A percentile compares a stretch with the other conserved stretches of the same genome.
phyloP scores from a whole-genome alignment of 2,888 invertebrate species.

The Helicoverpa assulta region DNA sequence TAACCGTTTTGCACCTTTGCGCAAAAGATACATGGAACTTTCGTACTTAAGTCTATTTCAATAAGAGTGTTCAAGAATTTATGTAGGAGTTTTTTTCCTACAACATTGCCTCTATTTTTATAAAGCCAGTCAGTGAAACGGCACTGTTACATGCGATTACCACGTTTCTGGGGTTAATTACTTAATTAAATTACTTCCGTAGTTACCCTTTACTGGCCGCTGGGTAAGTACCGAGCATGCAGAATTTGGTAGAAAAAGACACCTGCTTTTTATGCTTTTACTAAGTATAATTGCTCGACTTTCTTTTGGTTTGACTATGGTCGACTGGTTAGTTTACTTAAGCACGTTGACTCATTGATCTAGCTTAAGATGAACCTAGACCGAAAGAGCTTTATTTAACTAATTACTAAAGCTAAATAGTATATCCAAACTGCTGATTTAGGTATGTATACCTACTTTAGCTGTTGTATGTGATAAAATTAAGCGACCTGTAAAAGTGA shows the following conservation, averaged over 20 bases:
- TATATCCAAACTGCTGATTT: too few relatives aligned
- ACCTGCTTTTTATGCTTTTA: slow-evolving; percentile 19
- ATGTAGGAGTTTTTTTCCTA: slow-evolving; percentile 28
- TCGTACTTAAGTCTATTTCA: slow-evolving; percentile 43
- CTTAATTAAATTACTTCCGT: slow-evolving; percentile 79
- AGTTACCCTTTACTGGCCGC: slow-evolving; percentile 64
- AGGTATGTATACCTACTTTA: too few relatives aligned
- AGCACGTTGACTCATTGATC: neutral
- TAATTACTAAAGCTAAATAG: too few relatives aligned
- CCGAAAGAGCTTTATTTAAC: too few relatives aligned
- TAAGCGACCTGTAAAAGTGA: too few relatives aligned
- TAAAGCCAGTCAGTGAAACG: slow-evolving; percentile 69
- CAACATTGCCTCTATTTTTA: slow-evolving; percentile 64
- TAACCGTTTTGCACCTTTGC: slow-evolving; percentile 60
- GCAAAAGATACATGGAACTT: slow-evolving; percentile 32
- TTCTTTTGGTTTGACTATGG: neutral
- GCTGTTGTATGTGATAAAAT: too few relatives aligned
- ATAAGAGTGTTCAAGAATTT: slow-evolving; percentile 42
- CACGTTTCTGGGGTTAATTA: slow-evolving; percentile 77
- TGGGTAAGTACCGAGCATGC: slow-evolving; percentile 41
- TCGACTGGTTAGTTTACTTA: neutral
- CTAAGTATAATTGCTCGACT: slow-evolving; percentile 16
- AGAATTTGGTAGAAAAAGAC: slow-evolving; percentile 37
- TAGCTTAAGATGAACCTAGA: too few relatives aligned
- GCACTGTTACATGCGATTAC: slow-evolving; percentile 77